Base-by-base conservation (phyloP, 2,797 vertebrate species). In the Girardinus metallicus region DNA sequence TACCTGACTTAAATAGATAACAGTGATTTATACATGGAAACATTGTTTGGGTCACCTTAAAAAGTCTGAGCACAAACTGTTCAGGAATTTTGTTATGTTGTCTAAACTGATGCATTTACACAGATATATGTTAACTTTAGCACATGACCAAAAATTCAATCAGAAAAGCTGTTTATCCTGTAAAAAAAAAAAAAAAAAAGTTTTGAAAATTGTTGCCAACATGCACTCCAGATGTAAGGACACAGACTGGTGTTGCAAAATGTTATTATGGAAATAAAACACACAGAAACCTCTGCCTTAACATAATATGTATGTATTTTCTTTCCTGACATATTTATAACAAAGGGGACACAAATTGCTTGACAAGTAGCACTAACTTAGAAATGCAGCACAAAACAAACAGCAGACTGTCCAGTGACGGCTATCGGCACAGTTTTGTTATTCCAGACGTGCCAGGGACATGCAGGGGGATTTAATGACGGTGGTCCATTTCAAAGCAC, bases 401-500 rank as follows among this genome's bases (percentile, higher is more conserved):
- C 62, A 8, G 73, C 68, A 34, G 36, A 15, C 46, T 75, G 26
- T 1, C 9, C 26, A 70, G 76, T 76, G 74, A 11, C 60, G 68
- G 73, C 70, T 82, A 75, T 80, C 75, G 36, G 81, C 77, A 36
- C 76, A 79, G 75, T 72, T 87, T 73, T 70, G 74, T 89, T 18
- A 4, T 43, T 78, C n/a, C 16, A 73, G 18, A 21, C 72, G 62
- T 76, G 81, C 78, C 90, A 76, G 78, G 75, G 73, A 85, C 83
- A 82, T 46, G 39, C 77, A 84, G 75, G 72, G 74, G 72, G 75
- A 88, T 66, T 84, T 76, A 68, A 87, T 88, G 62, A 86, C 74
- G 76, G 76, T 43, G 43, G 78, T 82, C 74, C 83, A 79, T 84
- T 85, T 89, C 82, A 88, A 83, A 88, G 85, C 82, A 64, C 66